Conservation (phyloP, 64 coral and sea anemone species). For the Acropora tenuis region DNA sequence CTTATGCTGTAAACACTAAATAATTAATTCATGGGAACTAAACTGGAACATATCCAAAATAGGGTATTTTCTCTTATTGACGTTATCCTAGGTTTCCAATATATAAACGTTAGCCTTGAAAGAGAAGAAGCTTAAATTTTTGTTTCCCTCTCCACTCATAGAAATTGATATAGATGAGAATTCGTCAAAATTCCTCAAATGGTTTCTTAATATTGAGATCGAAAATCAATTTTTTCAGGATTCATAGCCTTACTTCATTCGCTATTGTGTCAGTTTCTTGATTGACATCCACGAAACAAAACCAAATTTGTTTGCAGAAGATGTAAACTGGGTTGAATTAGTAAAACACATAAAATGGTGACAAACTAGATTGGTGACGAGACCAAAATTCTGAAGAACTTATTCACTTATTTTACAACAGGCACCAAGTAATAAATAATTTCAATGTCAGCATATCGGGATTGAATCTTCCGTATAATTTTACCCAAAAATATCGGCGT, state of each 20-base stretch:
- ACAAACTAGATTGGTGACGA: neutral
- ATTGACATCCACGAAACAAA: neutral
- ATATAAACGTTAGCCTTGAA: neutral
- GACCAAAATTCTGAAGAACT: neutral
- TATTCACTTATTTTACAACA: neutral
- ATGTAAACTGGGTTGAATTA: neutral
- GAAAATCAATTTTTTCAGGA: conserved; percentile 4
- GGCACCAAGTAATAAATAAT: neutral
- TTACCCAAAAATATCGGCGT: no score
- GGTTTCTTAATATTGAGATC: neutral
- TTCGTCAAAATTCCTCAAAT: neutral
- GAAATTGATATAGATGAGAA: neutral
- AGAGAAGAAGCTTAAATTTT: neutral
- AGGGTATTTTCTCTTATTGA: neutral
- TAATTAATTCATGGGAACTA: neutral
- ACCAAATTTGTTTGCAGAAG: neutral
- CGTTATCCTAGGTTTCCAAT: neutral
- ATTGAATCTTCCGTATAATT: no score
- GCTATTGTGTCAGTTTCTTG: neutral
- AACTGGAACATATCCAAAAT: conserved; percentile 13
- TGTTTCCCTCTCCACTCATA: no score
- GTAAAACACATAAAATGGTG: neutral
- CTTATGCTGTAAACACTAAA: conserved; percentile 31
- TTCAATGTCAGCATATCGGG: no score
- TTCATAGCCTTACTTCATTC: neutral